Conservation (phyloP, 2,113 vertebrate genomes). For the Arothron firmamentum region DNA sequence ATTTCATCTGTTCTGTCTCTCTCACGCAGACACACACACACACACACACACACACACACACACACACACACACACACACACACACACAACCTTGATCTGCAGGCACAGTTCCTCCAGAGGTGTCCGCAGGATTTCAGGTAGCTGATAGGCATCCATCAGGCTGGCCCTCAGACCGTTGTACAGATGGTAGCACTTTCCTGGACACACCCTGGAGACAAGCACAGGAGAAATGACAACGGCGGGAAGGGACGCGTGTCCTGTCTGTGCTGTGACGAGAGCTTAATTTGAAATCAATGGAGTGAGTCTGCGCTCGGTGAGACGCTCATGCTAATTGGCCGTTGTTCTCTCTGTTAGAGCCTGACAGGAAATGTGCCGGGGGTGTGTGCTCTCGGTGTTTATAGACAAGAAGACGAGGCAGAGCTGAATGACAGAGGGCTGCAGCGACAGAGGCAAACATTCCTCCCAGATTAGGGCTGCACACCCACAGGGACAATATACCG, state of each 20-base stretch:
- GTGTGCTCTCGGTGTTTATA: slow-evolving; percentile 26
- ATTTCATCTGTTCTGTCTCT: background rate
- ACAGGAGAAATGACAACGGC: slow-evolving; percentile 12
- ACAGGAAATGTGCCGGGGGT: slow-evolving; percentile 34
- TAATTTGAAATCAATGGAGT: slow-evolving; percentile 42
- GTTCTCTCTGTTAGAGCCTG: slow-evolving; percentile 32
- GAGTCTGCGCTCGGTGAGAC: slow-evolving; percentile 31
- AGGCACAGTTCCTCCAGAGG: slow-evolving; percentile 95
- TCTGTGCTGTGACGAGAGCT: slow-evolving; percentile 19
- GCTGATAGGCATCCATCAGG: slow-evolving; percentile 90
- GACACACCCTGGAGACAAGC: slow-evolving; percentile 80
- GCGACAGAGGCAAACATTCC: slow-evolving; percentile 24
- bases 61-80: no score
- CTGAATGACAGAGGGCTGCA: slow-evolving; percentile 18
- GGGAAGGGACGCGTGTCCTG: slow-evolving; percentile 7
- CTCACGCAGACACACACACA: no score
- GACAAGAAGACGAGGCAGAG: slow-evolving; percentile 7
- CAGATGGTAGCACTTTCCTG: slow-evolving; percentile 94
- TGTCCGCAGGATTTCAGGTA: slow-evolving; percentile 95
- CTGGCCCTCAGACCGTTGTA: slow-evolving; percentile 91
- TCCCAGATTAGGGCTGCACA: slow-evolving; percentile 1
- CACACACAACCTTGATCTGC: slow-evolving; percentile 88
- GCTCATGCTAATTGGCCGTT: slow-evolving; percentile 50
- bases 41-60: no score
- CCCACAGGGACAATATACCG: slow-evolving; percentile 2